Evolutionary conservation across 2,113 vertebrate genomes (phyloP).

Genomic region (Brachionichthys hirsutus): DNA sequence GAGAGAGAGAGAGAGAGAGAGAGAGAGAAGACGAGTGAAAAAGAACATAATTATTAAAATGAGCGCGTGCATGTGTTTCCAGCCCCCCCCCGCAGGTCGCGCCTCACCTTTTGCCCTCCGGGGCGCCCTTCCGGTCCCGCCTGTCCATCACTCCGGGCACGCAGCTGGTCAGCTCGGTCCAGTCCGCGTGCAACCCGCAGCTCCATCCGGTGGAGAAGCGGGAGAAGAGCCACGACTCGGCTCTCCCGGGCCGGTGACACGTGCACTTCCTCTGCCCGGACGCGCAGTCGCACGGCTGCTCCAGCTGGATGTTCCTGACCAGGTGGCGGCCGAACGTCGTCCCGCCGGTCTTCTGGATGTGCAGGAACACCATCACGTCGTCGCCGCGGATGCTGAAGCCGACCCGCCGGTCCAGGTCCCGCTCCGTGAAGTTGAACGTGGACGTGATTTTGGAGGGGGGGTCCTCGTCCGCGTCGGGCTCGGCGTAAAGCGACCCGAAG

Average conservation of each 20-base stretch:
- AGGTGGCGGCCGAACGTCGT: conserved; percentile 93
- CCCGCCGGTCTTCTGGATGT: conserved; percentile 96
- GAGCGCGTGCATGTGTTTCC: no score
- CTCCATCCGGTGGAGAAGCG: conserved; percentile 91
- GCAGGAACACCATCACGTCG: conserved; percentile 93
- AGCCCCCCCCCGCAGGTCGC: conserved; percentile 8
- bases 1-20: no score
- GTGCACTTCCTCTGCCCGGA: conserved; percentile 92
- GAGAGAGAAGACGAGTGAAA: no score
- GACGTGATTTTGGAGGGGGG: conserved; percentile 69
- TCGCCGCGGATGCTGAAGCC: conserved; percentile 88
- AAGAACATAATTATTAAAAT: no score
- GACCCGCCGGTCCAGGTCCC: conserved; percentile 83
- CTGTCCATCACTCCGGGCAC: conserved; percentile 89
- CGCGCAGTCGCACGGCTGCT: conserved; percentile 90
- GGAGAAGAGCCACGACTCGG: conserved; percentile 92
- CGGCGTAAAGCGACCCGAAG: conserved; percentile 47
- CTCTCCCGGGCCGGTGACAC: conserved; percentile 89
- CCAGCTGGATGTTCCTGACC: conserved; percentile 92
- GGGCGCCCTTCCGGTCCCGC: conserved; percentile 77
- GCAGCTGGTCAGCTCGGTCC: conserved; percentile 89
- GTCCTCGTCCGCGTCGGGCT: conserved; percentile 75
- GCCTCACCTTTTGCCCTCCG: conserved; percentile 62
- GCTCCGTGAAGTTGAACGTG: conserved; percentile 84
- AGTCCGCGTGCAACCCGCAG: conserved; percentile 88